Conservation (phyloP, 1,140 invertebrate genomes). For the Papilio glaucus region DNA sequence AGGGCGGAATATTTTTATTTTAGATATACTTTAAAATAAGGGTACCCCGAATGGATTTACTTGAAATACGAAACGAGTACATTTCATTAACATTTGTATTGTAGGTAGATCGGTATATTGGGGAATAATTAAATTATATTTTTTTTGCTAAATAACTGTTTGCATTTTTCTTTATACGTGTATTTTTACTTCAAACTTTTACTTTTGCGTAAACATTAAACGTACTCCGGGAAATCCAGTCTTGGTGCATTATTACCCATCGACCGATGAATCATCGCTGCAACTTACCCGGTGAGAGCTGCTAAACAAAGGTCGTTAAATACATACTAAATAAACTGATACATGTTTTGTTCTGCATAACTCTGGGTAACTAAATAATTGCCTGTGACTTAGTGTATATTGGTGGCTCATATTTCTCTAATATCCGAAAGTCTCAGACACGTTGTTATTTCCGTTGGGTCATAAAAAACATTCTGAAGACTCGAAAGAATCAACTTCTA, state of each 20-base stretch:
- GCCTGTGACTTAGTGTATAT: not conserved
- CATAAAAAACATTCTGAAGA: not conserved
- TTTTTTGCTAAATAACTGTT: not conserved
- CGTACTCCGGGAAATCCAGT: constrained; percentile 59
- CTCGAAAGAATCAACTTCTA: not conserved
- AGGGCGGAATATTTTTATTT: constrained; percentile 1
- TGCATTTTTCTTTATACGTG: not conserved
- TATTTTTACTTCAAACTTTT: constrained; percentile 24
- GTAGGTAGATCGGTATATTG: constrained; percentile 35
- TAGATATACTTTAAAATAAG: not conserved
- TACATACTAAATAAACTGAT: constrained; percentile 23
- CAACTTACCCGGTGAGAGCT: constrained; percentile 63
- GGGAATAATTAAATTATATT: not conserved
- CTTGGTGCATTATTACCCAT: constrained; percentile 61
- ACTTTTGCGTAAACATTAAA: constrained; percentile 38
- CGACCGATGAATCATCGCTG: constrained; percentile 73
- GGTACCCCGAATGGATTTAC: not conserved
- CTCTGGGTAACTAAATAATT: not conserved
- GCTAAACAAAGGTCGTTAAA: constrained; percentile 60
- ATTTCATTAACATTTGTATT: constrained; percentile 32
- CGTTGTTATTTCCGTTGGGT: constrained; percentile 7
- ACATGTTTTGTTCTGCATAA: not conserved
- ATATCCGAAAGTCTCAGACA: not conserved
- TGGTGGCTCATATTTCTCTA: not conserved
- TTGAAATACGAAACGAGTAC: not conserved